These are phyloP conservation scores for Paratrypauchen microcephalus DNA, from an alignment of 2,797 vertebrate genomes.

Conservation along the genomic window DNA sequence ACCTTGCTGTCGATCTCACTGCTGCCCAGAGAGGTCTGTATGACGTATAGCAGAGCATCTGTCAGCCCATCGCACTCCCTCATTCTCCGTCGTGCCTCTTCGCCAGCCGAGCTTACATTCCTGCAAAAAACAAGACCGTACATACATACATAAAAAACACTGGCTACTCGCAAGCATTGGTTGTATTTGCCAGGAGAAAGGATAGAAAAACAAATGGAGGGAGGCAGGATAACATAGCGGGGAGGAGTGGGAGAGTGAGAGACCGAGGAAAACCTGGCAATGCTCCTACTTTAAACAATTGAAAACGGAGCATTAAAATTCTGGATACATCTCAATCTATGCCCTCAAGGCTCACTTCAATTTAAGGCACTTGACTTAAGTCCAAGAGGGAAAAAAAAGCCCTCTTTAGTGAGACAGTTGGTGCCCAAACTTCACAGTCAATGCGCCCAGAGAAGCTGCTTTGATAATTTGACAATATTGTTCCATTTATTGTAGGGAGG, in stretches of 20 bases:
- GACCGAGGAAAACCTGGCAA: constrained; percentile 43
- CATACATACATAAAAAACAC: constrained; percentile 1
- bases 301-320: constrained; percentile 63
- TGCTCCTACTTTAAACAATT: constrained; percentile 52
- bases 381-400: constrained; percentile 37
- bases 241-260: constrained; percentile 14
- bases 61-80: constrained; percentile 97
- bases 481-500: constrained; percentile 41
- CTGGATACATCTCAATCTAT: constrained; percentile 62
- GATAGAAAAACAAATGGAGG: constrained; percentile 31
- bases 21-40: constrained; percentile 96
- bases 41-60: constrained; percentile 95
- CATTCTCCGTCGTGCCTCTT: constrained; percentile 98
- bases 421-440: constrained; percentile 44
- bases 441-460: constrained; percentile 35
- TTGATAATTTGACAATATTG: constrained; percentile 56
- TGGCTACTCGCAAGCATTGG: constrained; percentile 7
- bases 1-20: constrained; percentile 99
- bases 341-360: constrained; percentile 56
- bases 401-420: constrained; percentile 40
- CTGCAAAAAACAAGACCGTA: constrained; percentile 72
- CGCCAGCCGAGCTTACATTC: constrained; percentile 98
- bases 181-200: constrained; percentile 23
- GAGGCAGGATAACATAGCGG: constrained; percentile 36
- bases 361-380: constrained; percentile 62